Conservation (phyloP, 2,888 invertebrate species). For the Ectropis crepuscularia region DNA sequence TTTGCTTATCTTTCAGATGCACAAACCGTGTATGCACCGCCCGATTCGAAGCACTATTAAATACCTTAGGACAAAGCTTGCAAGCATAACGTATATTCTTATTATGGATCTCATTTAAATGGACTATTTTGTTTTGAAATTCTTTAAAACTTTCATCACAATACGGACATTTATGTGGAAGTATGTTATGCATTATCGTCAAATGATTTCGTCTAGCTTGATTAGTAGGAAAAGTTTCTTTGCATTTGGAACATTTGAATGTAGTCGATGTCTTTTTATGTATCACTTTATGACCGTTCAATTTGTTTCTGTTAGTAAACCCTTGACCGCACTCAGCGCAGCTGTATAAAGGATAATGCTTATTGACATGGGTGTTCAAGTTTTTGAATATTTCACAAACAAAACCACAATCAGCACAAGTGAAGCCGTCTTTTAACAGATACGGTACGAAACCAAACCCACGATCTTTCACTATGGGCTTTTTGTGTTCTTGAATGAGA, state of each 20-base stretch:
- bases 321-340: slow-evolving; percentile 54
- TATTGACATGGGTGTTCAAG: slow-evolving; percentile 58
- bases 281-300: slow-evolving; percentile 9
- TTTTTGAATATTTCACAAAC: slow-evolving; percentile 9
- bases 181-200: slow-evolving; percentile 55
- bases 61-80: slow-evolving; percentile 66
- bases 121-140: slow-evolving; percentile 54
- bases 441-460: slow-evolving; percentile 29
- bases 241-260: slow-evolving; percentile 65
- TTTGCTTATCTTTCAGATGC: slow-evolving; percentile 64
- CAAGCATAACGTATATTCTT: slow-evolving; percentile 68
- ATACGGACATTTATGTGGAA: slow-evolving; percentile 45
- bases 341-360: slow-evolving; percentile 58
- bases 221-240: slow-evolving; percentile 56
- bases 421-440: slow-evolving; percentile 21
- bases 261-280: slow-evolving; percentile 15
- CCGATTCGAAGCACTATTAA: slow-evolving; percentile 58
- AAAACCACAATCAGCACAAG: slow-evolving; percentile 21
- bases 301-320: slow-evolving; percentile 38
- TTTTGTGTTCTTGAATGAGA: slow-evolving; percentile 26
- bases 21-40: slow-evolving; percentile 68
- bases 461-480: slow-evolving; percentile 8
- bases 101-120: slow-evolving; percentile 35
- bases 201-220: slow-evolving; percentile 59
- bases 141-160: slow-evolving; percentile 54